Base-by-base conservation (phyloP, 2,113 vertebrate genomes). In the Oxyruncus cristatus region DNA sequence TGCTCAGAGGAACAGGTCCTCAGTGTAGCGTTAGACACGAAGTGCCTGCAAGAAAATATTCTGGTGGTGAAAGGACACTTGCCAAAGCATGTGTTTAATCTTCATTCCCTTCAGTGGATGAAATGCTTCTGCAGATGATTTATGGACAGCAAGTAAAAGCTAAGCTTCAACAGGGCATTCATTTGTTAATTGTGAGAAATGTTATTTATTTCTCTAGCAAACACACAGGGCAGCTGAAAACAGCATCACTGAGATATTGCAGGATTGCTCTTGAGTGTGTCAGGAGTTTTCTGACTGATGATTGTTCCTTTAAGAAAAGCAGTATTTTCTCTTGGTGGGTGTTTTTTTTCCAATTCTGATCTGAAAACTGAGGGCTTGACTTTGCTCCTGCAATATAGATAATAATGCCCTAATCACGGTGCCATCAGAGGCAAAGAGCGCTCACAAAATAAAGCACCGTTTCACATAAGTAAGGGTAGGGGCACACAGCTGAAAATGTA, bases 121-220 rank as follows among this genome's bases (percentile, higher is more conserved):
- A 84, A 95, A 80, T 84, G 33, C 52, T 84, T 74, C 72, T 78
- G 75, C 67, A 77, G 65, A 52, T 94, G 93, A 93, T 94, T 95
- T 88, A 90, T 20, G 67, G 75, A 41, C 61, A 86, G 72, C 35
- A 41, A 88, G 72, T 77, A 77, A 94, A 89, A 93, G 88, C 82
- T 74, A 12, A 74, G 56, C 76, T 93, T 92, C 85, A 81, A 8
- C 39, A 27, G 72, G 67, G 71, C 75, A 52, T 75, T 88, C 8
- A 93, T 96, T 90, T 96, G 44, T 94, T 94, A 96, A 96, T 96
- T 96, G 95, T 67, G 63, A 85, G 67, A 52, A 47, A 6, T 16
- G 18, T 94, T 93, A 92, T 92, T 96, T 94, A 92, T 94, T 94
- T 96, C 65, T 89, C 30, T 74, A 53, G 79, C 20, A 80, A 77